Base-by-base conservation (phyloP, 2,113 vertebrate genomes). In the Bostrychus sinensis region DNA sequence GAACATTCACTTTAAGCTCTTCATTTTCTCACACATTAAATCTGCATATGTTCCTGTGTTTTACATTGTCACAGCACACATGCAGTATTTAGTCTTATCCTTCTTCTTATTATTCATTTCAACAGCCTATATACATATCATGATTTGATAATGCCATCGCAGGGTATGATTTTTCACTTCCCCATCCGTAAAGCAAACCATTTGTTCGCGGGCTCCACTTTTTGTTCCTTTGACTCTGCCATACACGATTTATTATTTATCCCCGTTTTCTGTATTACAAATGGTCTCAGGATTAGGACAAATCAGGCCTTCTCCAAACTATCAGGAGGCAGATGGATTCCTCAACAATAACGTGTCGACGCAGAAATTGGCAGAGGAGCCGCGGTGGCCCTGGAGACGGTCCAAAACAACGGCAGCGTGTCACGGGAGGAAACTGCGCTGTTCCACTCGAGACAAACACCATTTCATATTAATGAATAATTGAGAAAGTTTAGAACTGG, bases 391-490 rank as follows among this genome's bases (percentile, higher is more conserved):
- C 83, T 39, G 56, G 82, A 88, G 86, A 85, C 77, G 55, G 74
- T 70, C 83, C 84, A 5, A 82, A 84, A 89, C 84, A 67, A 78
- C 61, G 84, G 70, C 71, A 69, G 65, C 55, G 22, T 69, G 87
- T 90, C 85, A 54, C 77, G 55, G 77, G 86, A 90, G 82, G 85
- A 88, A 91, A 91, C 90, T 74, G 56, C 80, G 82, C 85, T 74
- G 88, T 90, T 90, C 90, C 89, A 89, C 88, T 90, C 89, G 88
- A 91, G 88, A 91, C 89, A 91, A 91, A 90, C 88, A 90, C 90
- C 91, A 92, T 92, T 92, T 92, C 83, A 87, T 82, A 88, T 85
- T 87, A 89, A 92, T 92, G 90, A 92, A 93, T 91, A 91, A 93
- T 93, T 91, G 87, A 91, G 76, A 89, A 83, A 87, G 83, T 89